phyloP scores from a whole-genome alignment of 2,113 vertebrate genomes.

The Melanerpes aurifrons region DNA sequence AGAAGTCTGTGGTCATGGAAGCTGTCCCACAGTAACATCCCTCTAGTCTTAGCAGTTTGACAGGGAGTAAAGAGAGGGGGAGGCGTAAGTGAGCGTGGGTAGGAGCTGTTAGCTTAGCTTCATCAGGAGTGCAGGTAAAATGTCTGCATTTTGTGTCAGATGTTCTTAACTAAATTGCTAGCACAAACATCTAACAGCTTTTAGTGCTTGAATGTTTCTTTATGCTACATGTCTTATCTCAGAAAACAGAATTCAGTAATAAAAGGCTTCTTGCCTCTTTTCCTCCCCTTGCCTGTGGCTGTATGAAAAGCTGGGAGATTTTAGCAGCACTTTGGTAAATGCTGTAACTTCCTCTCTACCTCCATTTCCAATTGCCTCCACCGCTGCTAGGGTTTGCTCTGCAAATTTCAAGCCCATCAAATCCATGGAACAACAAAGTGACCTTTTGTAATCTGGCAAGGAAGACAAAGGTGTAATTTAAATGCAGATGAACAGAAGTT shows the following conservation, averaged over 20 bases:
- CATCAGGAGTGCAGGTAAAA: neutral
- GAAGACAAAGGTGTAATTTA: neutral
- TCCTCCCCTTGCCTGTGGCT: neutral
- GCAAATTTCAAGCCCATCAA: neutral
- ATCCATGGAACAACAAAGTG: neutral
- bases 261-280: neutral
- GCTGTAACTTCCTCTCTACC: neutral
- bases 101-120: neutral
- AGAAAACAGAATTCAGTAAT: neutral
- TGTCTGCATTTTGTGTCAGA: conserved; percentile 5
- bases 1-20: neutral
- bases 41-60: neutral
- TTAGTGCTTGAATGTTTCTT: conserved; percentile 2
- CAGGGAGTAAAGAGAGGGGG: neutral
- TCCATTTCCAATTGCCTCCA: neutral
- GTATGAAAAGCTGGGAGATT: neutral
- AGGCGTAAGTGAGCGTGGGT: neutral
- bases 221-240: neutral
- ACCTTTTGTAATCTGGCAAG: neutral
- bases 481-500: neutral
- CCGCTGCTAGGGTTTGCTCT: neutral
- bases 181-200: conserved; percentile 14
- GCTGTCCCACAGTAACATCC: neutral
- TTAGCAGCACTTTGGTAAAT: neutral
- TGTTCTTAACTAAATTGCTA: conserved; percentile 10